Base-by-base conservation (phyloP, 1,140 invertebrate genomes). In the Drosophila melanogaster region DNA sequence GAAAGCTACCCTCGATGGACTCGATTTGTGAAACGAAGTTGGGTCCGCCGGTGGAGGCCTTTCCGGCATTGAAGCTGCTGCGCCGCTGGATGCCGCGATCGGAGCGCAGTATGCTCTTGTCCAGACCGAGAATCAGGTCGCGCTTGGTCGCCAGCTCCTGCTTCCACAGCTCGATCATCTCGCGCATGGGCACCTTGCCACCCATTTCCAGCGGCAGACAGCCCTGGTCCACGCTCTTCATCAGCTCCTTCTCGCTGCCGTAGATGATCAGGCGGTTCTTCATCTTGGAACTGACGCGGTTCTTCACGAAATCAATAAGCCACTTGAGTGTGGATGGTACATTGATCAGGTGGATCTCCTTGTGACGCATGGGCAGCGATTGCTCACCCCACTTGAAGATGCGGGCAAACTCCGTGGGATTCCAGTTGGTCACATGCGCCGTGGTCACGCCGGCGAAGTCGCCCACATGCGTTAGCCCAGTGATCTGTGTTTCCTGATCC, bases 181-280 rank as follows among this genome's bases (percentile, higher is more conserved):
- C 95, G 2, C 94, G 92, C 59, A 96, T 92, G 26, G 96, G 95
- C 56, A 96, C 93, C 14, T 94, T 93, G 0, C 96, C 97, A 3
- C 96, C 96, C 86, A 96, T 96, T 79, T 96, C 95, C 35, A 94
- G 94, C 0, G 96, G 97, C 24, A 97, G 91, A 69, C 96, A 96
- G 46, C 94, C 93, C 1, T 94, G 84, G 66, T 96, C 94, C 8
- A 97, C 92, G 7, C 92, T 80, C 70, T 95, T 93, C 54, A 94
- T 93, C 30, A 97, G 83, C 6, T 95, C 94, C n/a, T 94, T 93
- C 7, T 95, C 76, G 57, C 92, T 95, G 71, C 93, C 93, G 79
- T 96, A 95, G 19, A 96, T 92, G 94, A 95, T 92, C 30, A 93
- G 91, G 35, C 96, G 93, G 49, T 94, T 93, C 73, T 94, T 94